These are phyloP conservation scores for Leptinotarsa defecta DNA, from an alignment of 1,140 invertebrate species.

Conservation along the genomic window DNA sequence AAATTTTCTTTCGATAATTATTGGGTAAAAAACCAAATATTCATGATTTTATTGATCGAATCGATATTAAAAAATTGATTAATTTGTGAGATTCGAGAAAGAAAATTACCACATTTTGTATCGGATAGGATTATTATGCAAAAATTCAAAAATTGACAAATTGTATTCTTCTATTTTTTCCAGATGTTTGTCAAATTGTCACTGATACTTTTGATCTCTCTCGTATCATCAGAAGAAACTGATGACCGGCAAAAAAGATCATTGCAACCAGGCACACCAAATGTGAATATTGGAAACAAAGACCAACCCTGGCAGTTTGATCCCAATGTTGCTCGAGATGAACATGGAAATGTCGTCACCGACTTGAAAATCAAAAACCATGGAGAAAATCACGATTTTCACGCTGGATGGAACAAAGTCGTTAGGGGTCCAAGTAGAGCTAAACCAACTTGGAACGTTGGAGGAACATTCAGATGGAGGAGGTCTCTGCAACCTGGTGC, in stretches of 20 bases:
- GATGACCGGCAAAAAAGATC: slow-evolving; percentile 14
- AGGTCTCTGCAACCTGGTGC: slow-evolving; percentile 25
- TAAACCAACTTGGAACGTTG: neutral
- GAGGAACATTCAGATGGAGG: slow-evolving; percentile 31
- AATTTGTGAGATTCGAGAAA: no score
- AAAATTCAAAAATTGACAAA: no score
- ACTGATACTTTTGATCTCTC: neutral
- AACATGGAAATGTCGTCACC: slow-evolving; percentile 32
- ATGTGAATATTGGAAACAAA: slow-evolving; percentile 35
- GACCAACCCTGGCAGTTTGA: slow-evolving; percentile 32
- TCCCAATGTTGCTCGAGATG: slow-evolving; percentile 32
- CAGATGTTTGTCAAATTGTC: neutral
- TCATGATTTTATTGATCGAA: no score
- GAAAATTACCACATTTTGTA: no score
- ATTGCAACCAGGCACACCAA: slow-evolving; percentile 23
- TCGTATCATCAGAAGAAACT: neutral
- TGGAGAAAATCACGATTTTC: slow-evolving; percentile 37
- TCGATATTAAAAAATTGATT: no score
- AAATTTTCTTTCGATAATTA: no score
- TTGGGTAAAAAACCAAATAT: no score
- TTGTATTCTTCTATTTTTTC: neutral
- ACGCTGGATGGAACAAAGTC: slow-evolving; percentile 36
- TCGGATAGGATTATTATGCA: no score
- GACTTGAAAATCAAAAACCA: slow-evolving; percentile 29
- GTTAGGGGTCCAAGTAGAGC: slow-evolving; percentile 1